Percentiles rank a stretch among this genome's conserved stretches.
phyloP scores from a whole-genome alignment of 2,888 invertebrate species.

The Cataglyphis cursor region DNA sequence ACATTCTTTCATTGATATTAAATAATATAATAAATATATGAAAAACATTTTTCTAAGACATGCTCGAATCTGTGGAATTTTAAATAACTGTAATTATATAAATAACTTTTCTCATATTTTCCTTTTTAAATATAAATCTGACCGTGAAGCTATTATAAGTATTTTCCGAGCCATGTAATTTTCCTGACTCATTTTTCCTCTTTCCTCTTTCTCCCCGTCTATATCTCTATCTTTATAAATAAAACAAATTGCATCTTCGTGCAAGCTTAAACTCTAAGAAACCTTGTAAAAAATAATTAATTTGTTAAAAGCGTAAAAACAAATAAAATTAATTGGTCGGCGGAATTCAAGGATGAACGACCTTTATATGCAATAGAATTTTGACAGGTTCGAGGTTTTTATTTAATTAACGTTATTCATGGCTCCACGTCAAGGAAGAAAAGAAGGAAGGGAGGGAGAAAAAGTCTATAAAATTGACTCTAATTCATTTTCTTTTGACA shows the following conservation, averaged over 20 bases:
- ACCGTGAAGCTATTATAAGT: not conserved
- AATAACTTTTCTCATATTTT: no score
- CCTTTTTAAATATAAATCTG: not conserved
- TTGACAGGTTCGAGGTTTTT: not conserved
- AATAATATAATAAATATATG: not conserved
- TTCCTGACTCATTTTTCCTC: not conserved
- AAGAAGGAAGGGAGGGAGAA: not conserved
- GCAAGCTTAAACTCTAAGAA: not conserved
- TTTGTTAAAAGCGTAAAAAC: not conserved
- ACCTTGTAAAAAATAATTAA: not conserved
- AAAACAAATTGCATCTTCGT: not conserved
- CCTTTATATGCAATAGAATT: not conserved
- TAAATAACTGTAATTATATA: not conserved
- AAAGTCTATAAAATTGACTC: slow-evolving; percentile 44
- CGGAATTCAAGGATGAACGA: no score
- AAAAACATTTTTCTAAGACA: not conserved
- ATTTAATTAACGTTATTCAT: slow-evolving; percentile 27
- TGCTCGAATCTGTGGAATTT: not conserved
- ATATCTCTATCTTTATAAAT: not conserved
- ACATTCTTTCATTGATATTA: not conserved
- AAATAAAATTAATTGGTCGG: not conserved
- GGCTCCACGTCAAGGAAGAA: not conserved
- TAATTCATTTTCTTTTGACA: slow-evolving; percentile 48
- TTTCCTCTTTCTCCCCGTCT: not conserved
- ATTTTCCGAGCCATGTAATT: no score